Evolutionary conservation across 1,140 invertebrate species (phyloP), one percentile per base, ranked within the genome.

Genomic region (Aphidius ervi): DNA sequence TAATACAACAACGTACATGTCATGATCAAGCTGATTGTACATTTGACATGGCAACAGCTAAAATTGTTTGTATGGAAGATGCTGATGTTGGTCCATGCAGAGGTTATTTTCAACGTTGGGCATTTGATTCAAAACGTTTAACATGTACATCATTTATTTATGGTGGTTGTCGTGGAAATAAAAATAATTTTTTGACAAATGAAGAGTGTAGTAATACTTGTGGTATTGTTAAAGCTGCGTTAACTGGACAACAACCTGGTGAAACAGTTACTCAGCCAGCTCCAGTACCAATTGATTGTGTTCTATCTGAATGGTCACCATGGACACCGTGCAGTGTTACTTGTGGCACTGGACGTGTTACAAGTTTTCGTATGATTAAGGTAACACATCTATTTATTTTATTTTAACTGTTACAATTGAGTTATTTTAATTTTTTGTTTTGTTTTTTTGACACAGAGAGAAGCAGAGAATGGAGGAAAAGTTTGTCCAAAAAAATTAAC

Each of bases 91-190:
- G 94, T 16, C 91, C 90, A 0, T 98, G 95, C 73, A 83, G 88
- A 55, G 92, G 91, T 2, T 84, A 85, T 65, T 93, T 91, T 71
- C 84, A 87, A 65, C 84, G 92, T 48, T 97, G 90, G 88, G 87
- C 89, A 56, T 97, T 90, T 77, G 87, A 94, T 73, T 70, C 82
- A 0, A 76, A 80, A 31, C 86, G 88, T 68, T 79, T 84, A 53
- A 88, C 86, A 73, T 97, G 94, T 74, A 78, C 88, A 31, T 85
- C 87, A 23, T 97, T 98, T 74, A 81, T 79, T 23, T 98, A 94
- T 78, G 89, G 92, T 20, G 94, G 95, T 48, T 97, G 95, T 71
- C 82, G 88, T 46, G 92, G 92, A n/a, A 94, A 92, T 75, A 83
- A 84, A 67, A 96, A 96, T 74, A 95, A 94, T 78, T 96, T 95